Conservation (phyloP, 2,888 invertebrate species). For the Lamproptera curius region DNA sequence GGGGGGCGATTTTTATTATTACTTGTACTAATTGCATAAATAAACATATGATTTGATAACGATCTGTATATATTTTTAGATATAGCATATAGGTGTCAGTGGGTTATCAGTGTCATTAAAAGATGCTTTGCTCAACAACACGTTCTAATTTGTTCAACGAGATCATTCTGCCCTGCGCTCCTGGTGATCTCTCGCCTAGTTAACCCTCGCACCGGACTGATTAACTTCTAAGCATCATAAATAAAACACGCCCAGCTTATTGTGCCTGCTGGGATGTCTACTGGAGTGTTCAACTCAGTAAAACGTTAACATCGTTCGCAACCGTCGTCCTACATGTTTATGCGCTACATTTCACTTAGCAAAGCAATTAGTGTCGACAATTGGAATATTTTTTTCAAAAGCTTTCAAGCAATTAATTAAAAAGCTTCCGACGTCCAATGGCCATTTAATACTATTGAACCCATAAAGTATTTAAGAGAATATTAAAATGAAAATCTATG, state of each 20-base stretch:
- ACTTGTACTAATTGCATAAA: too few species aligned
- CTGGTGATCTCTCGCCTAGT: slow-evolving; percentile 72
- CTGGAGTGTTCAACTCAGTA: slow-evolving; percentile 30
- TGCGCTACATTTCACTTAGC: slow-evolving; percentile 23
- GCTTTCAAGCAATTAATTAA: slow-evolving; percentile 55
- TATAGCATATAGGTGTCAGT: slow-evolving; percentile 23
- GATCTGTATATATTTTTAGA: too few species aligned
- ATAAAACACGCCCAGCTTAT: slow-evolving; percentile 52
- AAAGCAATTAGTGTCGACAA: slow-evolving; percentile 45
- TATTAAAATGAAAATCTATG: too few species aligned
- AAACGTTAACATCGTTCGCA: slow-evolving; percentile 24
- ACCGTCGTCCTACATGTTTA: slow-evolving; percentile 15
- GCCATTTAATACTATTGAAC: slow-evolving; percentile 37
- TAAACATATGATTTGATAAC: too few species aligned
- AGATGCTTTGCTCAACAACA: slow-evolving; percentile 67
- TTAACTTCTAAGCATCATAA: slow-evolving; percentile 67
- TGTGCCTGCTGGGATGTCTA: slow-evolving; percentile 40
- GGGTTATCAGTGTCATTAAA: slow-evolving; percentile 43
- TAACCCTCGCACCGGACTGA: slow-evolving; percentile 65
- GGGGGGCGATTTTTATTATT: too few species aligned
- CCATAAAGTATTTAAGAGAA: slow-evolving; percentile 24
- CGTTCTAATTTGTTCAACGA: slow-evolving; percentile 69
- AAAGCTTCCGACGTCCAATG: slow-evolving; percentile 40
- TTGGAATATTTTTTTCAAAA: slow-evolving; percentile 65
- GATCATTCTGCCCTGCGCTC: slow-evolving; percentile 60